Conservation (phyloP, 1,140 invertebrate genomes). For the Caerostris extrusa region DNA sequence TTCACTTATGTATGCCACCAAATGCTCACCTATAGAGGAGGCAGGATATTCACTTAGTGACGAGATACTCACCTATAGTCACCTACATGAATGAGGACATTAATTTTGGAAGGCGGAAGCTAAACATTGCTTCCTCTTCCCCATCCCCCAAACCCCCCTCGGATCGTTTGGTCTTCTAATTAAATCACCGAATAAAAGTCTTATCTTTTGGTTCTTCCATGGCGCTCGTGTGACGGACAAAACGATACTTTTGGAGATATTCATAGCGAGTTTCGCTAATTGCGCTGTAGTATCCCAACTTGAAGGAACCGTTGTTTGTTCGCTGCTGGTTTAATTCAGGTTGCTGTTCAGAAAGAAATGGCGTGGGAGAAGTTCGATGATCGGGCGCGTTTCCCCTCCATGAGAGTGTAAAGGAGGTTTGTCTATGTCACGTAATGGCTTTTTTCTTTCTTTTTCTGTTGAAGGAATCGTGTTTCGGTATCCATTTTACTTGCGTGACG, state of each 20-base stretch:
- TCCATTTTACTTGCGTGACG: not conserved
- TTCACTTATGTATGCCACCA: no score
- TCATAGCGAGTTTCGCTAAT: constrained; percentile 40
- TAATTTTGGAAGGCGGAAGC: not conserved
- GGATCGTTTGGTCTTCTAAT: constrained; percentile 44
- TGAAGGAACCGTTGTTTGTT: not conserved
- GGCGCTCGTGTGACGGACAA: constrained; percentile 13
- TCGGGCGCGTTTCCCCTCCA: not conserved
- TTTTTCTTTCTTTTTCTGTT: not conserved
- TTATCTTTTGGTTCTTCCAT: constrained; percentile 35
- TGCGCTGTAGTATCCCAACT: not conserved
- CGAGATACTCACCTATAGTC: no score
- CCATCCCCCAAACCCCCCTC: not conserved
- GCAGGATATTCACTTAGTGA: no score
- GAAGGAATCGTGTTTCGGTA: not conserved
- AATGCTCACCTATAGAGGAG: no score
- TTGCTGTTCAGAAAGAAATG: not conserved
- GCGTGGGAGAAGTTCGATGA: not conserved
- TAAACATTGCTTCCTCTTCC: not conserved
- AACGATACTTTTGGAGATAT: constrained; percentile 42
- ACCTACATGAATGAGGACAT: no score
- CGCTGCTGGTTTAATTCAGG: not conserved
- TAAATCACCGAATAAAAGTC: constrained; percentile 63
- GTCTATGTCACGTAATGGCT: not conserved
- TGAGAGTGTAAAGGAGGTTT: not conserved